Base-by-base conservation (phyloP, 2,888 invertebrate genomes). In the Acrocyrtus sp. region DNA sequence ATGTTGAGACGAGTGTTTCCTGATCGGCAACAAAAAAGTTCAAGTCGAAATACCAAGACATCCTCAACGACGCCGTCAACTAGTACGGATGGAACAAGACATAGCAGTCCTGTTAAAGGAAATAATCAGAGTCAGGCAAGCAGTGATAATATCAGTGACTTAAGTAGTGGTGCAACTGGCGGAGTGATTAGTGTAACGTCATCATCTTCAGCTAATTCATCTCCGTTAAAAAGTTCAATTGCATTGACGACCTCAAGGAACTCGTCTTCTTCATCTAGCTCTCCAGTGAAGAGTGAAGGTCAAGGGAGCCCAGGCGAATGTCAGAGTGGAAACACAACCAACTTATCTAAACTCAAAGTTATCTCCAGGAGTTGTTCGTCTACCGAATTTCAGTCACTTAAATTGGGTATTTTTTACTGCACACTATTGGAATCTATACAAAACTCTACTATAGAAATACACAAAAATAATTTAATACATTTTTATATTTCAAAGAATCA, bases 331-430 rank as follows among this genome's bases (percentile, higher is more conserved):
- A 54, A 24, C 4, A 24, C 51, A 2, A 63, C 65, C 1, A 72
- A 65, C 34, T 48, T 72, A 39, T 53, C 60, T 0, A 72, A 60
- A 22, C 34, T 58, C 21, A 72, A 72, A 19, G 47, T 43, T 29
- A 72, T 66, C 12, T 72, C 72, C 4, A 58, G 66, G 22, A 72
- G 72, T 48, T 72, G 68, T 65, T 65, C 75, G n/a, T 74, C 72
- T 22, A 68, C 76, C 29, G 76, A 78, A 51, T 78, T 78, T 39
- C 76, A 78, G 53, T 76, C 76, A n/a, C 73, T 78, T 29, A 78
- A 78, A 60, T 58, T 78, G 61, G 78, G 78, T 78, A 72, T 51
- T 4, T 21, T 50, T 4, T 54, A 43, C 17, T n/a, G 34, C 43
- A 8, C 21, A n/a, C n/a, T n/a, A n/a, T n/a, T n/a, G n/a, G n/a